These are phyloP conservation scores for Petrocephalus microphthalmus DNA, from an alignment of 2,113 vertebrate genomes.

Conservation along the genomic window DNA sequence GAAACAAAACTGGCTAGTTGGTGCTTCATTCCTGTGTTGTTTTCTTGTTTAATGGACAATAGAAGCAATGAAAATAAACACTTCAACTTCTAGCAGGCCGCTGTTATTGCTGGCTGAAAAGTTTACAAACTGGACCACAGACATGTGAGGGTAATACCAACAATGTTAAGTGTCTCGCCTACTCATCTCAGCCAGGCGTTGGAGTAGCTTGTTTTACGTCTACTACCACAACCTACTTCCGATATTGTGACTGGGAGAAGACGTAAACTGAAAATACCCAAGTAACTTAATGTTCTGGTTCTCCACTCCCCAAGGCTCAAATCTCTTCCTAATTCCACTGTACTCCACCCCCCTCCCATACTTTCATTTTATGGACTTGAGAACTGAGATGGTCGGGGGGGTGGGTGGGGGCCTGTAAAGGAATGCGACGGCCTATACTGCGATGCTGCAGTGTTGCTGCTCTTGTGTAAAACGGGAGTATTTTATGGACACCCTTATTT, in stretches of 20 bases:
- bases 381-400: conserved; percentile 23
- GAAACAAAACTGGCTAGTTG: background rate
- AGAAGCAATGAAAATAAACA: background rate
- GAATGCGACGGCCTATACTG: conserved; percentile 26
- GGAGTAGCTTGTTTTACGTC: conserved; percentile 22
- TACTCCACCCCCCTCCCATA: background rate
- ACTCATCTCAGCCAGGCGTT: background rate
- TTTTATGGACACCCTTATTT: background rate
- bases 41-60: background rate
- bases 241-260: background rate
- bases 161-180: conserved; percentile 27
- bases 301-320: background rate
- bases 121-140: conserved; percentile 29
- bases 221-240: conserved; percentile 13
- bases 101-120: conserved; percentile 30
- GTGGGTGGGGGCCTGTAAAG: conserved; percentile 12
- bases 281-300: background rate
- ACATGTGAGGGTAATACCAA: conserved; percentile 24
- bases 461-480: background rate
- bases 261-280: background rate
- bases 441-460: background rate
- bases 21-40: background rate
- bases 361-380: conserved; percentile 10
- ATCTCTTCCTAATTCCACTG: background rate
- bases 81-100: conserved; percentile 1